A percentile compares a stretch with the other conserved stretches of the same genome.
Evolutionary conservation across 2,797 vertebrate genomes (phyloP).

Genomic region (Tangara arthus): DNA sequence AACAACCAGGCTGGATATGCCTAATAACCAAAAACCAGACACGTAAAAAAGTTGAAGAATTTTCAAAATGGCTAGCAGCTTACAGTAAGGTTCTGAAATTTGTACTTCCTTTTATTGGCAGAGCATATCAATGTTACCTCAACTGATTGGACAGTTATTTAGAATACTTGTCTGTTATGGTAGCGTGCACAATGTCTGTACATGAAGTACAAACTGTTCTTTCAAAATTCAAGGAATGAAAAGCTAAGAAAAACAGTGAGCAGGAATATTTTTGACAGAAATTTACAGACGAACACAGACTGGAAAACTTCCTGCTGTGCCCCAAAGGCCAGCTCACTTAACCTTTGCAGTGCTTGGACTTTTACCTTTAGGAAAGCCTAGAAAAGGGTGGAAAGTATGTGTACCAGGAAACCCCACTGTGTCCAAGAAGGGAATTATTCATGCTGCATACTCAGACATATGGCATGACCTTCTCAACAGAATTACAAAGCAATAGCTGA

Average conservation of each 20-base stretch:
- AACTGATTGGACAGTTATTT: fast-evolving
- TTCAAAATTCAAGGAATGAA: background rate
- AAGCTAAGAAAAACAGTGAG: background rate
- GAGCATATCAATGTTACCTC: background rate
- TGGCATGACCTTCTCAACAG: background rate
- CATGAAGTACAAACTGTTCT: background rate
- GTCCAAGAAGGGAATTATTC: background rate
- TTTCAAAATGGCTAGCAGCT: background rate
- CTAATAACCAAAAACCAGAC: background rate
- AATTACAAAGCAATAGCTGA: background rate
- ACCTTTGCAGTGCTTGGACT: background rate
- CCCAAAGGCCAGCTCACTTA: background rate
- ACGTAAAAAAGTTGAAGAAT: no score
- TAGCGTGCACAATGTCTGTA: background rate
- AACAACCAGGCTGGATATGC: background rate
- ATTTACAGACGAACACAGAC: background rate
- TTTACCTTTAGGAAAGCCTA: background rate
- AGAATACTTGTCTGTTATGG: background rate
- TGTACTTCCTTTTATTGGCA: background rate
- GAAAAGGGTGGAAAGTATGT: background rate
- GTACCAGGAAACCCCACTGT: background rate
- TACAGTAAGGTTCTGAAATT: background rate
- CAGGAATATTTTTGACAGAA: background rate
- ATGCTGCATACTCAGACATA: background rate
- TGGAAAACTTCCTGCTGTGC: background rate